phyloP scores from a whole-genome alignment of 1,140 invertebrate species.

The Lepidostoma basale region DNA sequence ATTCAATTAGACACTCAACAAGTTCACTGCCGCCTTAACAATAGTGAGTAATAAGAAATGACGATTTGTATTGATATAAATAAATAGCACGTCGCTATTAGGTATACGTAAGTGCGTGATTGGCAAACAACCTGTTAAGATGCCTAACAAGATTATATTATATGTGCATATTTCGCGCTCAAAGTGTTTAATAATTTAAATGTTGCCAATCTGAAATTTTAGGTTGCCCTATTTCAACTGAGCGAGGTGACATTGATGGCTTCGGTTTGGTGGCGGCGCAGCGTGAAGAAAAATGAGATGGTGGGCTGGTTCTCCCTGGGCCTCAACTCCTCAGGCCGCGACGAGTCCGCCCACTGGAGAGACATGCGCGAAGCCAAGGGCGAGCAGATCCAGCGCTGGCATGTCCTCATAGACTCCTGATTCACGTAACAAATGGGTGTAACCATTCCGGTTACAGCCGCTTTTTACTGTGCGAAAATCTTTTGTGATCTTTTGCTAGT shows the following conservation, averaged over 20 bases:
- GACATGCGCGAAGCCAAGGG: slow-evolving; percentile 76
- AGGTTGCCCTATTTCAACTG: slow-evolving; percentile 93
- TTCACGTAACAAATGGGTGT: slow-evolving; percentile 44
- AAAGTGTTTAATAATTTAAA: no score
- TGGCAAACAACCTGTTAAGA: no score
- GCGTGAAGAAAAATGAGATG: slow-evolving; percentile 94
- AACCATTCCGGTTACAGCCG: slow-evolving; percentile 40
- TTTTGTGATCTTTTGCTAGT: slow-evolving; percentile 43
- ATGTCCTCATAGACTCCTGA: slow-evolving; percentile 60
- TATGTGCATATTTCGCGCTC: no score
- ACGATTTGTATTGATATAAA: no score
- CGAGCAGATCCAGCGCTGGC: slow-evolving; percentile 60
- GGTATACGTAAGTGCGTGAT: no score
- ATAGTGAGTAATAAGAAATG: no score
- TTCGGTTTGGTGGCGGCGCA: slow-evolving; percentile 89
- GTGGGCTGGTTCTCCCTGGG: slow-evolving; percentile 95
- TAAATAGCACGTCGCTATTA: no score
- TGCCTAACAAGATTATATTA: no score
- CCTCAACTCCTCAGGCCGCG: slow-evolving; percentile 87
- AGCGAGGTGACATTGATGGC: slow-evolving; percentile 95
- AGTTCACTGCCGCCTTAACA: no score
- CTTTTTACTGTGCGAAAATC: slow-evolving; percentile 39
- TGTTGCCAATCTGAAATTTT: no score
- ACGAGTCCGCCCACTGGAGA: slow-evolving; percentile 92
- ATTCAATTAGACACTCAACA: no score